phyloP scores from a whole-genome alignment of 2,888 invertebrate genomes.

The Chalcosyrphus nemorum region DNA sequence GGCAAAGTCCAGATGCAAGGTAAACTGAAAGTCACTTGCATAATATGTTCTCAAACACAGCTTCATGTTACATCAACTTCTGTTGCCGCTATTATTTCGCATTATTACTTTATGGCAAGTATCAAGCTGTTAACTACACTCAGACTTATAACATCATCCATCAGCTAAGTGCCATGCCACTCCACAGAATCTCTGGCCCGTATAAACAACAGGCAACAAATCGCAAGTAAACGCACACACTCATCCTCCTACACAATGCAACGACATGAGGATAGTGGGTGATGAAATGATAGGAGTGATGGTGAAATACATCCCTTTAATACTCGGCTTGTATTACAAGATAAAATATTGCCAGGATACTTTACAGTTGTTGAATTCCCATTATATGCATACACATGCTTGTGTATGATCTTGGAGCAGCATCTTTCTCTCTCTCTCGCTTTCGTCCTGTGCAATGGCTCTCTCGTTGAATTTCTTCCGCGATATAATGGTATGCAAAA shows the following conservation, averaged over 20 bases:
- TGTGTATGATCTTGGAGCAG: slow-evolving; percentile 52
- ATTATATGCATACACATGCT: slow-evolving; percentile 36
- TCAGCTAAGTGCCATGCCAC: slow-evolving; percentile 66
- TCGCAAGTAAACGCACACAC: slow-evolving; percentile 13
- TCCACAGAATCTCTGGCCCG: neutral
- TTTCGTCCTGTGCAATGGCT: neutral
- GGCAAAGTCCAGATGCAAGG: slow-evolving; percentile 12
- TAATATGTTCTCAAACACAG: slow-evolving; percentile 29
- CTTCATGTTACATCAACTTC: slow-evolving; percentile 46
- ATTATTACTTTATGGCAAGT: slow-evolving; percentile 67
- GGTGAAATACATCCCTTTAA: slow-evolving; percentile 27
- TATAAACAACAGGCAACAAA: slow-evolving; percentile 36
- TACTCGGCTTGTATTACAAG: slow-evolving; percentile 57
- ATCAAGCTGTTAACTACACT: slow-evolving; percentile 68
- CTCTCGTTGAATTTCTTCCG: slow-evolving; percentile 10
- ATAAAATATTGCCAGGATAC: slow-evolving; percentile 68
- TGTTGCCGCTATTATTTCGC: slow-evolving; percentile 65
- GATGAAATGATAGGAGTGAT: neutral
- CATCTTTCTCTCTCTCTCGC: slow-evolving; percentile 14
- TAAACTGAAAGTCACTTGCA: neutral
- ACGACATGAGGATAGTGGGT: neutral
- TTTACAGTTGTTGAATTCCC: slow-evolving; percentile 72
- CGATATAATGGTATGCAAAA: neutral
- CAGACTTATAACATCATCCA: slow-evolving; percentile 69
- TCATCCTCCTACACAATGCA: slow-evolving; percentile 19